These are phyloP conservation scores for Cinclus mexicanus DNA, from an alignment of 2,113 vertebrate species.

Conservation along the genomic window DNA sequence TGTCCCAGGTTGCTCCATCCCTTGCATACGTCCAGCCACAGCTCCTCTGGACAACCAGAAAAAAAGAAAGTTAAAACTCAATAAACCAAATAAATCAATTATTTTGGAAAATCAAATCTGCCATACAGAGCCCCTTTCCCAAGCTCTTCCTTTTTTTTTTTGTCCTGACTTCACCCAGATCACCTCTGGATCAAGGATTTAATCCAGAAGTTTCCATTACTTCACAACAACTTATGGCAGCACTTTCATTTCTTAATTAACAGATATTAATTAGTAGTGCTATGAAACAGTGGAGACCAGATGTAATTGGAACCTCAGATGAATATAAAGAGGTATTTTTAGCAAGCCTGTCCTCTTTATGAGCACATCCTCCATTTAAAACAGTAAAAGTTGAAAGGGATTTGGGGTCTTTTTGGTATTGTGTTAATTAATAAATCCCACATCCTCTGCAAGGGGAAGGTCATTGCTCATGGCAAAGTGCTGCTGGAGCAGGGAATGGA, in stretches of 20 bases:
- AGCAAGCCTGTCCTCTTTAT: background rate
- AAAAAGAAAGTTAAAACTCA: background rate
- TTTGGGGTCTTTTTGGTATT: constrained; percentile 3
- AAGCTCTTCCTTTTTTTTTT: background rate
- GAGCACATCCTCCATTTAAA: background rate
- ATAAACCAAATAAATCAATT: background rate
- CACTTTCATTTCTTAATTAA: constrained; percentile 39
- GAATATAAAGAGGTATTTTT: constrained; percentile 7
- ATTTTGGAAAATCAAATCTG: background rate
- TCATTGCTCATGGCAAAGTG: constrained; percentile 34
- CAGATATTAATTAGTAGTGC: background rate
- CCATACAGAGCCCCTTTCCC: background rate
- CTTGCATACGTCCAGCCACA: background rate
- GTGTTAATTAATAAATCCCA: constrained; percentile 64
- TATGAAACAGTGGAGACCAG: background rate
- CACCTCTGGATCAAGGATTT: background rate
- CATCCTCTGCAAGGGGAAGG: constrained; percentile 55
- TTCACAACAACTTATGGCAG: background rate
- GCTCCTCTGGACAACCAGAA: background rate
- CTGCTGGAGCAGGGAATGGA: constrained; percentile 55
- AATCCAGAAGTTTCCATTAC: background rate
- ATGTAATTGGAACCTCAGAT: constrained; percentile 3
- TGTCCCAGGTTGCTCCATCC: background rate
- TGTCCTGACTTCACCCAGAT: background rate
- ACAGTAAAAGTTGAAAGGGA: background rate